phyloP scores from a whole-genome alignment of 2,113 vertebrate species.

The Phyllostomus discolor region DNA sequence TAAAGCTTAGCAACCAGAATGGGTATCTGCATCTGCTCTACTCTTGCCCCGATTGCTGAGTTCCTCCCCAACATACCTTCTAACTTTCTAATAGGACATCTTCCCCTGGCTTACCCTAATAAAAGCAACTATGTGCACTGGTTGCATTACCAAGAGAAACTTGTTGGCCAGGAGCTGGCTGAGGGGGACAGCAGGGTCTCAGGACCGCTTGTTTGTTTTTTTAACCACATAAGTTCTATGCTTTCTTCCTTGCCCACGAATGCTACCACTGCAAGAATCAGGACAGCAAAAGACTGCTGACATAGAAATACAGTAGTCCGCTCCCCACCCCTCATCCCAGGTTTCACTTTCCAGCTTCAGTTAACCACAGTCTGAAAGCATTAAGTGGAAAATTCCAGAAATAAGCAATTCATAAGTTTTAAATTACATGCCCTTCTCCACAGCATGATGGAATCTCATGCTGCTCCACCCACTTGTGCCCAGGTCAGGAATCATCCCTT shows the following conservation, averaged over 20 bases:
- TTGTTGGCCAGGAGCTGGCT: background rate
- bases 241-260: background rate
- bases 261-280: background rate
- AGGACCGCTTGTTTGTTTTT: background rate
- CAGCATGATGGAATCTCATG: background rate
- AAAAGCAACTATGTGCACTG: slow-evolving; percentile 7
- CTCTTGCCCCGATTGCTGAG: background rate
- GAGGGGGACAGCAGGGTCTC: background rate
- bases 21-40: background rate
- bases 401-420: background rate
- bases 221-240: background rate
- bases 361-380: background rate
- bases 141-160: background rate
- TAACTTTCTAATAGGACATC: background rate
- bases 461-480: background rate
- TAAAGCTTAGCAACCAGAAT: background rate
- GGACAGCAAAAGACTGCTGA: background rate
- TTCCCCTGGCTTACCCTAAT: background rate
- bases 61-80: background rate
- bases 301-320: background rate
- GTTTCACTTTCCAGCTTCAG: background rate
- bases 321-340: background rate
- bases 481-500: background rate
- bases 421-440: background rate
- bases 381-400: background rate